Base-by-base conservation (phyloP, 2,113 vertebrate genomes). In the Bubo bubo region DNA sequence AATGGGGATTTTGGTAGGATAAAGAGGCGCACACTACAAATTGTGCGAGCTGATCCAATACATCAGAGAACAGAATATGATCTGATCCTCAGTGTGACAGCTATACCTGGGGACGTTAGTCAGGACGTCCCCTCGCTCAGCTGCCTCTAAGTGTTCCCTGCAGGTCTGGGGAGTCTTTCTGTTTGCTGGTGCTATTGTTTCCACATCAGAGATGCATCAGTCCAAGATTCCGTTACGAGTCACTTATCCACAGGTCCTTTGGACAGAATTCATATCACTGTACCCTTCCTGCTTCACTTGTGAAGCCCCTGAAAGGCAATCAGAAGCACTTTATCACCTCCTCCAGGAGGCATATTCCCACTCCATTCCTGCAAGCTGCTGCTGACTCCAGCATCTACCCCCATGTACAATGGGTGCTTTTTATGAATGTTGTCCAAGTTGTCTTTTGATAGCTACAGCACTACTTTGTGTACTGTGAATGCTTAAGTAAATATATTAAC, bases 401-500 rank as follows among this genome's bases (percentile, higher is more conserved):
- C 27, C 6, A 30, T 4, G 27, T 72, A 64, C 52, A 79, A 75
- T 27, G 64, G 22, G 20, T 60, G 27, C 13, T 91, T 93, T 84
- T 81, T 8, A 83, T 47, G 59, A 83, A 74, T 52, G 56, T 34
- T 75, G 34, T 72, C 86, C 45, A 47, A n/a, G 16, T 53, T 84
- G 35, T 37, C 81, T 94, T 90, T 89, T 62, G 70, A 91, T 59
- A 91, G 41, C 26, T 82, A 73, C 45, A 91, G 74, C 73, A 17
- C 26, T 73, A 62, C 70, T 79, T 94, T 95, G 77, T 24, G 8
- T 95, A 91, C 86, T 73, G 53, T 1, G 52, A 91, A 89, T 55
- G 66, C 66, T 82, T 87, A 90, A 90, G 49, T 41, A 94, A 89
- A 95, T 20, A 70, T 22, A 93, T 59, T 92, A 71, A 77, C 45